Evolutionary conservation across 2,888 invertebrate genomes (phyloP).

Genomic region (Aspidiotus destructor): DNA sequence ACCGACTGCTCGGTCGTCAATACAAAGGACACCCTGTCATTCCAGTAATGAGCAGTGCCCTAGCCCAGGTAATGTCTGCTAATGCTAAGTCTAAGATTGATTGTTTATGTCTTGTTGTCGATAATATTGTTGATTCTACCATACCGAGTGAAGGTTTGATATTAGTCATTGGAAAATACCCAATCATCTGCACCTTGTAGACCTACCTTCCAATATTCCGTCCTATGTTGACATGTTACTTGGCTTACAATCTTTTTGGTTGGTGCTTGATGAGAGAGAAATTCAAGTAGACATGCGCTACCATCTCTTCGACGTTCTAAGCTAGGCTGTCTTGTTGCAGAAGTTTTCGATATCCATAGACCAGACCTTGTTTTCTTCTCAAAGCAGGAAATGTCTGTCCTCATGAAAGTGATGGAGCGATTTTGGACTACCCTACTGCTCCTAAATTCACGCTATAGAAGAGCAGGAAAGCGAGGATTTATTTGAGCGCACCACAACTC

Average conservation of each 20-base stretch:
- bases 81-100: background rate
- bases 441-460: too few relatives aligned
- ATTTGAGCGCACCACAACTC: too few relatives aligned
- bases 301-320: background rate
- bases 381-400: background rate
- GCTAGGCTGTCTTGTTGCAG: background rate
- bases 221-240: too few relatives aligned
- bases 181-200: too few relatives aligned
- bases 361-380: background rate
- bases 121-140: background rate
- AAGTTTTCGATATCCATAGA: background rate
- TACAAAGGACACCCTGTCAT: background rate
- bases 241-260: too few relatives aligned
- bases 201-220: too few relatives aligned
- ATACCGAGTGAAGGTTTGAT: background rate
- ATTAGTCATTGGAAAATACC: too few relatives aligned
- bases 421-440: too few relatives aligned
- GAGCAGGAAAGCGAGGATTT: too few relatives aligned
- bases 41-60: background rate
- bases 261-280: too few relatives aligned
- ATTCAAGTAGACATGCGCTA: background rate
- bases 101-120: background rate
- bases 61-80: background rate
- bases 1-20: background rate
- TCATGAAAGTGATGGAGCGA: too few relatives aligned